Evolutionary conservation across 2,888 invertebrate species (phyloP).

Genomic region (Onthophagus sagittarius): DNA sequence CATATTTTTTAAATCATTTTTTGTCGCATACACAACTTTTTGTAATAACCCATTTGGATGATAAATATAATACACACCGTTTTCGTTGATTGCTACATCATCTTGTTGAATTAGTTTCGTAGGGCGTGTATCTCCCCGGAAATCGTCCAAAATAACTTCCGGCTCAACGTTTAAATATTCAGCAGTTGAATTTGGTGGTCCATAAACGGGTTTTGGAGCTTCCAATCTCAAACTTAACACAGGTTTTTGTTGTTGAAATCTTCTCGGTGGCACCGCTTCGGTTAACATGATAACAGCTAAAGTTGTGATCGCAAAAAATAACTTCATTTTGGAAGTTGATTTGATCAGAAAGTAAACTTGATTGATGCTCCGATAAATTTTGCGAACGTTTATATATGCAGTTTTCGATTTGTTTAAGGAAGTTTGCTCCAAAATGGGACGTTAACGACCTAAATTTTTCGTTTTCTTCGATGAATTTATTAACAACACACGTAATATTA

Average conservation of each 20-base stretch:
- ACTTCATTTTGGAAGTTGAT: conserved; percentile 1
- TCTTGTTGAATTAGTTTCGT: conserved; percentile 18
- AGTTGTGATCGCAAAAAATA: not conserved
- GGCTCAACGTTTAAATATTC: conserved; percentile 28
- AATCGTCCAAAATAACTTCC: not conserved
- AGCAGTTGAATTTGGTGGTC: conserved; percentile 42
- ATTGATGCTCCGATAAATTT: not conserved
- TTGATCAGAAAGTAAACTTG: not conserved
- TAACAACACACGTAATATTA: not conserved
- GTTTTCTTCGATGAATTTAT: not conserved
- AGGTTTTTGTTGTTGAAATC: not conserved
- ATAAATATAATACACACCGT: conserved; percentile 63
- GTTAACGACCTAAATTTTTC: not conserved
- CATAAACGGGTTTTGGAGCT: conserved; percentile 14
- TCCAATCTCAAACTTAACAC: not conserved
- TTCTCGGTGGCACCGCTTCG: not conserved
- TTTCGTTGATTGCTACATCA: conserved; percentile 32
- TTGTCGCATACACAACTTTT: conserved; percentile 58
- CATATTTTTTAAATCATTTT: conserved; percentile 55
- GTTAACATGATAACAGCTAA: not conserved
- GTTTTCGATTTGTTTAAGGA: not conserved
- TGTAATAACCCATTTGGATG: conserved; percentile 62
- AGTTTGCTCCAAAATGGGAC: not conserved
- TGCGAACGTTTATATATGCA: not conserved
- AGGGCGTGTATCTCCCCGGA: conserved; percentile 15